Conservation (phyloP, 2,888 invertebrate genomes). For the Trachelus troglodyta region DNA sequence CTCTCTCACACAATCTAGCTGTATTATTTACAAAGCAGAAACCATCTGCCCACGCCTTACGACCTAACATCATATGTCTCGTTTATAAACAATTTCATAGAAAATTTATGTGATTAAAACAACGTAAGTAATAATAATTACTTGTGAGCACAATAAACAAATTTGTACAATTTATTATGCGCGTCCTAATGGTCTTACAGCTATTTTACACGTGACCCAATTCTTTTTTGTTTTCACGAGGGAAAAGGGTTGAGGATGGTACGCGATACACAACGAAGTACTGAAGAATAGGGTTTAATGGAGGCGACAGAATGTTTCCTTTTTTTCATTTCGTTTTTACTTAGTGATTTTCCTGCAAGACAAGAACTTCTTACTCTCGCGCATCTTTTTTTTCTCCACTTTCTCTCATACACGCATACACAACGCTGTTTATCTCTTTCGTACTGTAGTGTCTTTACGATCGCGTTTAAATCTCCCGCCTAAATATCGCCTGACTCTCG, state of each 20-base stretch:
- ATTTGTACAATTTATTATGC: slow-evolving; percentile 65
- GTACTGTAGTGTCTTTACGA: background rate
- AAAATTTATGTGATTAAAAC: slow-evolving; percentile 64
- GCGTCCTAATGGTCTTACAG: slow-evolving; percentile 53
- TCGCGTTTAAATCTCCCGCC: background rate
- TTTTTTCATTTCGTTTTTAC: slow-evolving; percentile 11
- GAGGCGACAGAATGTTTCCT: background rate
- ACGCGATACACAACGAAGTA: slow-evolving; percentile 4
- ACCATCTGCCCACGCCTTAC: slow-evolving; percentile 34
- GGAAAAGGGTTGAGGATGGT: slow-evolving; percentile 2
- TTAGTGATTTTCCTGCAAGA: background rate
- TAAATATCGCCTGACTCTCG: background rate
- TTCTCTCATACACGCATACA: background rate
- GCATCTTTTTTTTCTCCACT: background rate
- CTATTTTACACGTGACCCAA: slow-evolving; percentile 41
- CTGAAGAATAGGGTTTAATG: background rate
- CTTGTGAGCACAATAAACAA: slow-evolving; percentile 61
- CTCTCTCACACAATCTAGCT: slow-evolving; percentile 13
- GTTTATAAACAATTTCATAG: slow-evolving; percentile 63
- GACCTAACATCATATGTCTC: slow-evolving; percentile 47
- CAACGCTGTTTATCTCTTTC: background rate
- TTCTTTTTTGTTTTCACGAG: slow-evolving; percentile 16
- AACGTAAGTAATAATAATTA: slow-evolving; percentile 57
- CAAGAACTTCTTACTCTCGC: background rate
- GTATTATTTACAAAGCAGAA: slow-evolving; percentile 20